Percentiles rank a stretch among this genome's conserved stretches.
These are phyloP conservation scores for Sylvicapra grimmia DNA, from an alignment of 2,113 vertebrate species.

Conservation along the genomic window DNA sequence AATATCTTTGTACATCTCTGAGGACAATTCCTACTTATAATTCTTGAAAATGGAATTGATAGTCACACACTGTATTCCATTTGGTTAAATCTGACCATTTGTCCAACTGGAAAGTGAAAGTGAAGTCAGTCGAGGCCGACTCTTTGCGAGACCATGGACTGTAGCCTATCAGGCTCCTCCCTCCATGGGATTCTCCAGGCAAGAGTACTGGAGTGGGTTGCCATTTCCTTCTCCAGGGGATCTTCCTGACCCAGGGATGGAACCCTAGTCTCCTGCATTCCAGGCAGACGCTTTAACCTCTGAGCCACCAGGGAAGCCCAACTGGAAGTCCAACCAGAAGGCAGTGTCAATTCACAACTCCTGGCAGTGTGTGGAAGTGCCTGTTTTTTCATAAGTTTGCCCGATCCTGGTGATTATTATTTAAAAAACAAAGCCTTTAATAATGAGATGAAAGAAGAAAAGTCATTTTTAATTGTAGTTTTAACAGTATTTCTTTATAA, in stretches of 20 bases:
- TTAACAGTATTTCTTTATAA: not conserved
- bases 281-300: too few relatives aligned
- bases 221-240: too few relatives aligned
- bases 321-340: not conserved
- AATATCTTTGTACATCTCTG: not conserved
- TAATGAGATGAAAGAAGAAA: not conserved
- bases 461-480: not conserved
- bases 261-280: too few relatives aligned
- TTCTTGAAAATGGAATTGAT: constrained; percentile 11
- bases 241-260: too few relatives aligned
- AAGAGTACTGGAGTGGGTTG: too few relatives aligned
- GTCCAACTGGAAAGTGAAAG: too few relatives aligned
- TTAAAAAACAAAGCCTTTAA: not conserved
- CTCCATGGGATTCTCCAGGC: too few relatives aligned
- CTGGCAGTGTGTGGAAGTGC: not conserved
- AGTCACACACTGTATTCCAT: not conserved
- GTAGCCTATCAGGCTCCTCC: too few relatives aligned
- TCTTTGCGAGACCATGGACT: too few relatives aligned
- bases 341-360: not conserved
- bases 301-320: too few relatives aligned
- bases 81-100: not conserved
- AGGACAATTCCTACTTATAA: not conserved
- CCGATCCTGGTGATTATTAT: not conserved
- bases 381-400: not conserved
- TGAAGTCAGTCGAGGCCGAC: too few relatives aligned